Evolutionary conservation across 2,113 vertebrate species (phyloP), one percentile per base, ranked within the genome.

Genomic region (Andinoacara biseriatus): DNA sequence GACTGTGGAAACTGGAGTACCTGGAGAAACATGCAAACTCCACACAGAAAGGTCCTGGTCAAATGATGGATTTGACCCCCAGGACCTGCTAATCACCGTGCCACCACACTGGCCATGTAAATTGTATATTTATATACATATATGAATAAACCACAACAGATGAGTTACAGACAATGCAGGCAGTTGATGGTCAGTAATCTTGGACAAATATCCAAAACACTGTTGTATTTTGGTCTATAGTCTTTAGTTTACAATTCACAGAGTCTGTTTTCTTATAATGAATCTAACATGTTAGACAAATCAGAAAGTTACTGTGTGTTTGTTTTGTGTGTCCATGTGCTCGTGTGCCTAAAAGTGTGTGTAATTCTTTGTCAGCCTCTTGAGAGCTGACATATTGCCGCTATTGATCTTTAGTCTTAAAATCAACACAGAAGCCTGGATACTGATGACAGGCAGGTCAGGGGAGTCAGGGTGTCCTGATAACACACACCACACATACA

Each of bases 361-460:
- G 91, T 92, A 91, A 94, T 94, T 93, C 84, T 92, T 93, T 91
- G 91, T 94, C 83, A 81, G 85, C 77, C 86, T 85, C 90, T 94
- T 83, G 85, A 93, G 93, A 89, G 92, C 87, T 79, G 87, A 93
- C 94, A 95, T 95, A 95, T 95, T 95, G 93, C 86, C 2, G 82
- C 88, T 95, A 95, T 95, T 95, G 93, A 95, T 95, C 92, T 94
- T 95, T 87, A 90, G 90, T 38, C 88, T 82, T 87, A 91, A 91
- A 93, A 90, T 86, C 92, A 94, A 95, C 93, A 94, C 90, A 82
- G 94, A 92, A 95, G 91, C 94, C 91, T 88, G 91, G 94, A 94
- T 89, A 95, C 93, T 93, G 90, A 90, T 80, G 91, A 90, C 88
- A 89, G 85, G 87, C 74, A 81, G 86, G 84, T 76, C 83, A 89